Base-by-base conservation (phyloP, 2,113 vertebrate species). In the Entelurus aequoreus region DNA sequence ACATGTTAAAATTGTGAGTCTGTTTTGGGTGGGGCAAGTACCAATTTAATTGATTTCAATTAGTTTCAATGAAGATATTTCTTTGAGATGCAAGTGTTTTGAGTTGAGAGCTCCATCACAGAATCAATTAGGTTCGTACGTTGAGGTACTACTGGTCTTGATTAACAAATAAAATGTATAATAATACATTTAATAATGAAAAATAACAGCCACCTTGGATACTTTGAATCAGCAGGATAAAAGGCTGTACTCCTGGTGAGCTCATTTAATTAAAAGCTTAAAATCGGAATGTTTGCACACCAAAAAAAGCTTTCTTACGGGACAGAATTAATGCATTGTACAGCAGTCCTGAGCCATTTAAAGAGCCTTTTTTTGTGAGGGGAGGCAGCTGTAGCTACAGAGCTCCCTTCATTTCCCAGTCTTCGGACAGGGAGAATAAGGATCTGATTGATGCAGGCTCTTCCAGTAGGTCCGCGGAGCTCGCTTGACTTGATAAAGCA, bases 371-470 rank as follows among this genome's bases (percentile, higher is more conserved):
- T n/a, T 65, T 79, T 76, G 63, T 69, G 68, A 64, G 50, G 59
- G 44, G 37, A 66, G 69, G 68, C 86, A 88, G 84, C 86, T 88
- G 86, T 63, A 68, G 63, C 63, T 49, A 79, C 73, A 79, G 73
- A 79, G 75, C 74, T 58, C 62, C 74, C 60, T 28, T 74, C 58
- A 61, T 69, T 54, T 19, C 69, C 49, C 58, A 76, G 69, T 79
- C 72, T 81, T 72, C 70, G 71, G 67, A 70, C 67, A 60, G 63
- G 64, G 65, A 76, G 86, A 85, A 87, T 76, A 80, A 82, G 80
- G 73, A 58, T 75, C 80, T 88, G 86, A 89, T 87, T 88, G 84
- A 82, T 85, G 75, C 8, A 38, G 63, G 62, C 80, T 80, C 80
- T 77, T 77, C 57, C 65, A 75, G 55, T 55, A 62, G 75, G 68